Percentiles rank a stretch among this genome's conserved stretches.
phyloP scores from a whole-genome alignment of 2,888 invertebrate genomes.

The Cephus pygmeus region DNA sequence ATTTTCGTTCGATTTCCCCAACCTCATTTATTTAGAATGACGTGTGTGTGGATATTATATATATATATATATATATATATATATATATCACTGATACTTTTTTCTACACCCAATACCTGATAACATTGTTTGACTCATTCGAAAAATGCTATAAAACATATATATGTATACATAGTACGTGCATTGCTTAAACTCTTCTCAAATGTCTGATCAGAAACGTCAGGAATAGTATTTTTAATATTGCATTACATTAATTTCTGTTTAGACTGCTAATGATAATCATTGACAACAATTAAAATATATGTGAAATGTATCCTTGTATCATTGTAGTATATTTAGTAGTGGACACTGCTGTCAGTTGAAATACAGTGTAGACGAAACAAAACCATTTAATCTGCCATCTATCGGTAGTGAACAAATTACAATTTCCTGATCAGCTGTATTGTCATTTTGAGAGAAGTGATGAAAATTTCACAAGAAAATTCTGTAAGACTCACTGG shows the following conservation, averaged over 20 bases:
- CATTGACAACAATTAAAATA: neutral
- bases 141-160: neutral
- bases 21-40: neutral
- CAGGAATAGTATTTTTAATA: neutral
- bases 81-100: neutral
- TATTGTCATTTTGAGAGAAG: too few species aligned
- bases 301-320: neutral
- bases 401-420: too few species aligned
- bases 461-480: too few species aligned
- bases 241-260: neutral
- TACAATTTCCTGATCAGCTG: too few species aligned
- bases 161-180: neutral
- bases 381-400: too few species aligned
- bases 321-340: neutral
- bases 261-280: neutral
- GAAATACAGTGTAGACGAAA: too few species aligned
- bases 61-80: too few species aligned
- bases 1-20: neutral
- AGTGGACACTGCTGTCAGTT: too few species aligned
- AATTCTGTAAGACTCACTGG: too few species aligned
- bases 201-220: neutral
- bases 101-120: neutral
- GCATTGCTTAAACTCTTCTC: neutral
- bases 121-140: neutral
- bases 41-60: too few species aligned